Conservation (phyloP, 2,888 invertebrate species). For the Ephialtes manifestator region DNA sequence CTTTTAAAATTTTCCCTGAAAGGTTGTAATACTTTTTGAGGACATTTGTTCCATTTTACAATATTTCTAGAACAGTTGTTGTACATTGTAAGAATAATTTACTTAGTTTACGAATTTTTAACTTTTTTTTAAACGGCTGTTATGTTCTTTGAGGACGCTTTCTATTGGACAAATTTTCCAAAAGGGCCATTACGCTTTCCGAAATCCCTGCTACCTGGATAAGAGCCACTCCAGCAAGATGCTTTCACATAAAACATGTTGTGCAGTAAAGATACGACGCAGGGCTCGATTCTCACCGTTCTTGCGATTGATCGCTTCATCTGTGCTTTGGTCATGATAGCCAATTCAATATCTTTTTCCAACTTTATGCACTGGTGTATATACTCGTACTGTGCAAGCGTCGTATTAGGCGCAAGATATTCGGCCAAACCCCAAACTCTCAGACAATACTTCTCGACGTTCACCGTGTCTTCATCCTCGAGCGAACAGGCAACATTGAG, state of each 20-base stretch:
- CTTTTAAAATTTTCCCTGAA: too few relatives aligned
- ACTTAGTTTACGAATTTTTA: too few relatives aligned
- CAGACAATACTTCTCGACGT: constrained; percentile 88
- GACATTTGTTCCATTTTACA: too few relatives aligned
- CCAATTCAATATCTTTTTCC: constrained; percentile 94
- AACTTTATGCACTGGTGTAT: constrained; percentile 97
- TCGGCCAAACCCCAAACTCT: constrained; percentile 96
- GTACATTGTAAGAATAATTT: too few relatives aligned
- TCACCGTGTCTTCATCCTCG: constrained; percentile 91
- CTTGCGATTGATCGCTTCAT: constrained; percentile 91
- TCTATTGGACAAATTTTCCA: neutral
- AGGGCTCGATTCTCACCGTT: constrained; percentile 87
- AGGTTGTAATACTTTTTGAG: too few relatives aligned
- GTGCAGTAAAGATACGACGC: neutral
- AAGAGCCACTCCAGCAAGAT: too few relatives aligned
- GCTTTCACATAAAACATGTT: neutral
- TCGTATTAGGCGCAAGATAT: constrained; percentile 94
- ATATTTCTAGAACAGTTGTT: too few relatives aligned
- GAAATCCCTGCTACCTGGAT: too few relatives aligned
- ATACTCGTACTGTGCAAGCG: constrained; percentile 96
- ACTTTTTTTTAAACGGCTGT: too few relatives aligned
- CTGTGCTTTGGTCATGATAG: constrained; percentile 87
- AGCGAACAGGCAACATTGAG: constrained; percentile 94
- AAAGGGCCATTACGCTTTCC: too few relatives aligned
- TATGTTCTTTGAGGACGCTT: neutral